phyloP scores from a whole-genome alignment of 2,113 vertebrate genomes.

The Sardina pilchardus region DNA sequence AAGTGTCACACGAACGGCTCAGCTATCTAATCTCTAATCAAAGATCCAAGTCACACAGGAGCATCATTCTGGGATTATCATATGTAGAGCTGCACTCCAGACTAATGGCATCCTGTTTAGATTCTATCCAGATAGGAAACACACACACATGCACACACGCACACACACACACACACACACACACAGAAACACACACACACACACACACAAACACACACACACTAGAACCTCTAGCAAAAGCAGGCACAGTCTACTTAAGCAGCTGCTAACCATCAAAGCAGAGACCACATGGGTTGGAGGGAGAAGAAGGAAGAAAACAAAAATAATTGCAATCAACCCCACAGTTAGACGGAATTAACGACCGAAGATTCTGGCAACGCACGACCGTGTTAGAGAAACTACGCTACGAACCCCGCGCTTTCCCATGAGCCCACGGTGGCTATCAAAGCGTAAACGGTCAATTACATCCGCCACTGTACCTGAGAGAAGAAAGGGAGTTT shows the following conservation, averaged over 20 bases:
- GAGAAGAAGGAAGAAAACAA: neutral
- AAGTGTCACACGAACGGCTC: neutral
- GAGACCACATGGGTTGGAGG: neutral
- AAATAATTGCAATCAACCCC: neutral
- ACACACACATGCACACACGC: neutral
- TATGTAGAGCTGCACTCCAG: neutral
- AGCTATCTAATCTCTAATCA: neutral
- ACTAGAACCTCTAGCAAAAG: neutral
- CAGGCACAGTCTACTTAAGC: neutral
- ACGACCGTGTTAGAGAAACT: neutral
- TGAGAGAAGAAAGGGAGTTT: neutral
- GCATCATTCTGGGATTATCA: neutral
- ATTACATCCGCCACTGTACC: neutral
- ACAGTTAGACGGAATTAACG: neutral
- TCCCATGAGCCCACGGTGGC: neutral
- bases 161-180: neutral
- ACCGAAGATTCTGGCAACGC: neutral
- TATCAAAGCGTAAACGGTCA: neutral
- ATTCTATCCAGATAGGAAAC: slow-evolving; percentile 31
- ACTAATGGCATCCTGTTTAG: neutral
- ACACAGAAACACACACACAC: neutral
- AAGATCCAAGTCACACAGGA: neutral
- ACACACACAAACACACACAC: neutral
- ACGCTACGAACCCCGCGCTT: neutral
- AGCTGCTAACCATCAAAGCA: slow-evolving; percentile 3